These are phyloP conservation scores for Apostichopus californicus DNA, from an alignment of 35 echinoderm and acorn worm species.

Conservation along the genomic window DNA sequence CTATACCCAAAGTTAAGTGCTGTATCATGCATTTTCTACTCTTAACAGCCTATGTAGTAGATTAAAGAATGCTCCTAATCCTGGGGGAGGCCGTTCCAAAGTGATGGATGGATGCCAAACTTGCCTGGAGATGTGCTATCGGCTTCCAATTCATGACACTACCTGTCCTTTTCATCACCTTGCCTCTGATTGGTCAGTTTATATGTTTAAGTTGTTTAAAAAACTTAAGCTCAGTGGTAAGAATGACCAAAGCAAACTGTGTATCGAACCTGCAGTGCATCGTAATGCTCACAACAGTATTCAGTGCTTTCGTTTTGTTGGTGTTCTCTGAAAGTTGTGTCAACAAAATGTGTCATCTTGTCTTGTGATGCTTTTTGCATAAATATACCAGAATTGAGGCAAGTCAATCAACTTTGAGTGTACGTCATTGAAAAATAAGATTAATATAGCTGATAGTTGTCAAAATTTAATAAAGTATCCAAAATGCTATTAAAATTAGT, in stretches of 20 bases:
- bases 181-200: constrained; percentile 91
- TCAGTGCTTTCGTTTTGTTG: too few species aligned
- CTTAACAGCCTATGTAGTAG: constrained; percentile 68
- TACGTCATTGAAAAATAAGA: too few species aligned
- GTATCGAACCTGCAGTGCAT: not conserved
- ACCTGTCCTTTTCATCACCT: constrained; percentile 93
- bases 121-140: constrained; percentile 75
- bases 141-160: constrained; percentile 84
- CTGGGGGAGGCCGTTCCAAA: constrained; percentile 70
- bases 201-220: constrained; percentile 11
- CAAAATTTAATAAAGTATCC: too few species aligned
- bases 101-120: constrained; percentile 62
- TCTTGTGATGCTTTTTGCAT: too few species aligned
- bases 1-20: not conserved
- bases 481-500: too few species aligned
- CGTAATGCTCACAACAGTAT: not conserved
- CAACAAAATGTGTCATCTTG: too few species aligned
- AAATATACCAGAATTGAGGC: too few species aligned
- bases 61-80: constrained; percentile 81
- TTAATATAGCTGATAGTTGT: too few species aligned
- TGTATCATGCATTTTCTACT: constrained; percentile 53
- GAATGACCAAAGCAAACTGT: not conserved
- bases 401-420: too few species aligned
- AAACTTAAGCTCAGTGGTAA: not conserved
- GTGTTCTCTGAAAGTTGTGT: too few species aligned